phyloP scores from a whole-genome alignment of 2,113 vertebrate genomes.

The Epinephelus lanceolatus region DNA sequence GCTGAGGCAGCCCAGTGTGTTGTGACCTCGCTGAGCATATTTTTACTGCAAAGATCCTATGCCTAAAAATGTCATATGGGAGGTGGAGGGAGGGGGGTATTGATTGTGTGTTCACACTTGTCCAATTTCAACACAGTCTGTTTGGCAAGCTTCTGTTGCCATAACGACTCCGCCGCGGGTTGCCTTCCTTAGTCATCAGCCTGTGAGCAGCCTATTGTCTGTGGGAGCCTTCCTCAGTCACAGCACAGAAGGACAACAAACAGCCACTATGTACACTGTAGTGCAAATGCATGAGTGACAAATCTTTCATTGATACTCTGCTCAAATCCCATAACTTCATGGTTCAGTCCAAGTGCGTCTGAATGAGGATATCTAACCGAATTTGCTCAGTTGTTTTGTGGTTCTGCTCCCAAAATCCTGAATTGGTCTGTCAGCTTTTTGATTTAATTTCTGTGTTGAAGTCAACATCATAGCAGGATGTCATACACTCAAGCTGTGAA shows the following conservation, averaged over 20 bases:
- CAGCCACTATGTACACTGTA: constrained; percentile 21
- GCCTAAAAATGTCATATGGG: constrained; percentile 78
- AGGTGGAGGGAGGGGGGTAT: constrained; percentile 57
- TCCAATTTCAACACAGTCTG: constrained; percentile 79
- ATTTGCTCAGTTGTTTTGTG: background rate
- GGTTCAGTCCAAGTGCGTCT: background rate
- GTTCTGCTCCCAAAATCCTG: background rate
- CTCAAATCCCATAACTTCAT: background rate
- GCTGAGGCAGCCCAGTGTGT: constrained; percentile 8
- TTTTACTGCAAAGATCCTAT: constrained; percentile 59
- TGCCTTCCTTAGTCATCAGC: constrained; percentile 82
- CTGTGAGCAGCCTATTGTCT: constrained; percentile 72
- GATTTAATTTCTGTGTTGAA: background rate
- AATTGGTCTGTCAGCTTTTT: background rate
- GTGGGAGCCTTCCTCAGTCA: constrained; percentile 72
- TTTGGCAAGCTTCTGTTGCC: constrained; percentile 82
- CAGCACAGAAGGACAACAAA: constrained; percentile 60
- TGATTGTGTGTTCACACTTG: constrained; percentile 76
- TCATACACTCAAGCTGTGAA: background rate
- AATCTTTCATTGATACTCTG: constrained; percentile 34
- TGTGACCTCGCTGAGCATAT: constrained; percentile 34
- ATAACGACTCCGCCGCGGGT: constrained; percentile 81
- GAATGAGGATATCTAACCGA: background rate
- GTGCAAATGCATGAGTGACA: constrained; percentile 20
- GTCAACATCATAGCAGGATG: too few species aligned